A percentile compares a stretch with the other conserved stretches of the same genome.
Conservation (phyloP, 1,140 invertebrate species). For the Oncopeltus fasciatus region DNA sequence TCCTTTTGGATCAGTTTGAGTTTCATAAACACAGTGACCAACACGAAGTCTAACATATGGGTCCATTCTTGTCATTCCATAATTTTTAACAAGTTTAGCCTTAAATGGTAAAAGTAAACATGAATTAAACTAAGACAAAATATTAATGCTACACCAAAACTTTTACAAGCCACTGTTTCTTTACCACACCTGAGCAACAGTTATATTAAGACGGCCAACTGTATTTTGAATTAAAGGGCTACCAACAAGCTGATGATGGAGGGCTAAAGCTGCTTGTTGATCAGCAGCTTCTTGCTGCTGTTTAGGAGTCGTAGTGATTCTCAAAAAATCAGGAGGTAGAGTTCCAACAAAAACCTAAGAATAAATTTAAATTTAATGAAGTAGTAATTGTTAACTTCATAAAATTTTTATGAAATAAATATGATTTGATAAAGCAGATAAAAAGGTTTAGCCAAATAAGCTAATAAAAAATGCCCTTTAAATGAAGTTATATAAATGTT, state of each 20-base stretch:
- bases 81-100: conserved; percentile 89
- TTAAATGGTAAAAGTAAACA: conserved; percentile 28
- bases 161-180: too few relatives aligned
- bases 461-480: too few relatives aligned
- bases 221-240: conserved; percentile 40
- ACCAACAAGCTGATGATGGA: conserved; percentile 58
- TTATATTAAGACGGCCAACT: conserved; percentile 62
- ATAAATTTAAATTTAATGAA: not conserved
- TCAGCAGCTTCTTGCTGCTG: conserved; percentile 60
- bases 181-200: conserved; percentile 59
- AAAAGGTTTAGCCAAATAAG: too few relatives aligned
- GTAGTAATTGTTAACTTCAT: too few relatives aligned
- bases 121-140: too few relatives aligned
- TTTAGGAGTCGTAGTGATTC: conserved; percentile 37
- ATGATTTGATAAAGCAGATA: too few relatives aligned
- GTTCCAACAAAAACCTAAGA: conserved; percentile 59
- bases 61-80: conserved; percentile 91
- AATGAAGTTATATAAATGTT: too few relatives aligned
- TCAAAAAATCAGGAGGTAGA: conserved; percentile 66
- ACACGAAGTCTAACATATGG: conserved; percentile 85
- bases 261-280: conserved; percentile 58
- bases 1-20: conserved; percentile 82
- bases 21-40: conserved; percentile 88
- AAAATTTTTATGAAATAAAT: too few relatives aligned
- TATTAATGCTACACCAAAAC: too few relatives aligned